phyloP scores from a whole-genome alignment of 2,797 vertebrate genomes.

The Aselliscus stoliczkanus region DNA sequence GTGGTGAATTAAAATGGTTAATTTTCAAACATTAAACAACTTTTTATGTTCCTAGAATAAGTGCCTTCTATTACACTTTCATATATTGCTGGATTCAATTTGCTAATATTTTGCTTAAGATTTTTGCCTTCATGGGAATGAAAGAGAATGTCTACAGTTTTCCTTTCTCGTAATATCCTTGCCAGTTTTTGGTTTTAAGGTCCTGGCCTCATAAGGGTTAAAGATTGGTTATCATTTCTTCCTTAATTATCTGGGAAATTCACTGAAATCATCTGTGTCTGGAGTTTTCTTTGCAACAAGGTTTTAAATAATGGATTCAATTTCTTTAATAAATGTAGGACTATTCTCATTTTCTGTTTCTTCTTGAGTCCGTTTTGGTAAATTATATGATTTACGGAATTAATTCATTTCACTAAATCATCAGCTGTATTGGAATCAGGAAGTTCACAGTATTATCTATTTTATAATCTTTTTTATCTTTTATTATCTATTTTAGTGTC shows the following conservation, averaged over 20 bases:
- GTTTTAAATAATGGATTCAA: neutral
- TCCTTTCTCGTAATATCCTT: neutral
- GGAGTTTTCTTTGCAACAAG: neutral
- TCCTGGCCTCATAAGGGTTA: neutral
- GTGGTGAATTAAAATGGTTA: neutral
- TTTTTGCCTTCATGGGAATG: neutral
- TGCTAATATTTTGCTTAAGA: neutral
- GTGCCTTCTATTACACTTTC: neutral
- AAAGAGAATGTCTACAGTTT: neutral
- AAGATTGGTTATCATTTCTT: neutral
- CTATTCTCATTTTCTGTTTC: neutral
- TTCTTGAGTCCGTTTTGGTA: neutral
- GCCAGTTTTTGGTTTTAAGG: neutral
- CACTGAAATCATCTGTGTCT: neutral
- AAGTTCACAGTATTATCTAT: neutral
- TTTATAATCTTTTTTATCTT: no score
- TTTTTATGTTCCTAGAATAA: neutral
- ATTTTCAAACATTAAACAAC: neutral
- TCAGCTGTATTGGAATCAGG: neutral
- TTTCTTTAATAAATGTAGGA: neutral
- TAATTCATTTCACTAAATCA: neutral
- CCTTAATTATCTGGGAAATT: neutral
- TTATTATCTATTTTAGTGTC: neutral
- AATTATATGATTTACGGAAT: neutral
- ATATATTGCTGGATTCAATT: neutral